Conservation (phyloP, 2,113 vertebrate genomes). For the Paradisaea rubra region DNA sequence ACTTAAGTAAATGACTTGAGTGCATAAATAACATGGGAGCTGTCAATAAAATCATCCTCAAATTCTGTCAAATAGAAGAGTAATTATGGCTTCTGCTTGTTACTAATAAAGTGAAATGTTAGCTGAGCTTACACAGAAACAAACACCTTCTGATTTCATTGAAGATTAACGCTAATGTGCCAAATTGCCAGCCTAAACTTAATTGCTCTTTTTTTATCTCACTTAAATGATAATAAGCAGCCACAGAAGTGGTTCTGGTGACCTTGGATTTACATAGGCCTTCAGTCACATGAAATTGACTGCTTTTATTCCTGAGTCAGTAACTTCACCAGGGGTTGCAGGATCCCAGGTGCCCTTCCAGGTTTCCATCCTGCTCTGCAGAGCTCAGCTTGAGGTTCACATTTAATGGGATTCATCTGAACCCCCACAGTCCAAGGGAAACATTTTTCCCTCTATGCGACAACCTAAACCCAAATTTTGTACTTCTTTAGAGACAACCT, state of each 20-base stretch:
- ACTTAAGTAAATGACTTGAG: not conserved
- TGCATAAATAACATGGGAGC: not conserved
- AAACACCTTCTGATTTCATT: slow-evolving; percentile 44
- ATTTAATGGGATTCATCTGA: accelerated
- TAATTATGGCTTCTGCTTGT: slow-evolving; percentile 37
- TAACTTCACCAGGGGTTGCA: accelerated
- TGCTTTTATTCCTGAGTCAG: not conserved
- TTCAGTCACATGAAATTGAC: not conserved
- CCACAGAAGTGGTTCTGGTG: not conserved
- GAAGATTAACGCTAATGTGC: slow-evolving; percentile 58
- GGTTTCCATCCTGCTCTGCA: not conserved
- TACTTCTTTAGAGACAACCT: not conserved
- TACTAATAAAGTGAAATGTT: slow-evolving; percentile 1
- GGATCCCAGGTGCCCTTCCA: not conserved
- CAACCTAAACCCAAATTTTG: not conserved
- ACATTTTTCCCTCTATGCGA: not conserved
- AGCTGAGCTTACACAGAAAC: slow-evolving; percentile 1
- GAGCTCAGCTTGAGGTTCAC: not conserved
- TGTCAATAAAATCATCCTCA: slow-evolving; percentile 23
- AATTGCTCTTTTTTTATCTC: slow-evolving; percentile 68
- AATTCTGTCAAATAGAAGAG: slow-evolving; percentile 11
- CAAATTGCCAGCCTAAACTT: slow-evolving; percentile 39
- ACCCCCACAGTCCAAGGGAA: not conserved
- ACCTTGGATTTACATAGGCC: not conserved
- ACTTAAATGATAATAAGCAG: slow-evolving; percentile 36